A percentile compares a stretch with the other conserved stretches of the same genome.
These are phyloP conservation scores for Rousettus leschenaultii DNA, from an alignment of 2,113 vertebrate genomes.

Conservation along the genomic window DNA sequence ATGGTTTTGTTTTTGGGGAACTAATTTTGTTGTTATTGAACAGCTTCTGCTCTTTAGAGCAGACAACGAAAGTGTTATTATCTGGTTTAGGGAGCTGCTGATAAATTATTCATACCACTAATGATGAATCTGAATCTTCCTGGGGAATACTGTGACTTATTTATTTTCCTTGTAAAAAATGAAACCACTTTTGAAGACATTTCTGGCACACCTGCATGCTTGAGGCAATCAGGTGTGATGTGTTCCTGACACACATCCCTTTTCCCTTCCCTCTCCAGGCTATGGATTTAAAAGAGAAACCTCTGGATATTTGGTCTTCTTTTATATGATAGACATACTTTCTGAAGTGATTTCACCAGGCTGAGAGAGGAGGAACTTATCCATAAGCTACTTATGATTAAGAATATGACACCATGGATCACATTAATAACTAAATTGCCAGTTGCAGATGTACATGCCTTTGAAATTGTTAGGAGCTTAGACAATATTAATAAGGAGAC, in stretches of 20 bases:
- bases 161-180: slow-evolving; percentile 57
- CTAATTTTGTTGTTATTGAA: slow-evolving; percentile 54
- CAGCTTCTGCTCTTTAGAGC: slow-evolving; percentile 36
- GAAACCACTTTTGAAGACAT: slow-evolving; percentile 63
- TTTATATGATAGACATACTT: slow-evolving; percentile 27
- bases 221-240: slow-evolving; percentile 81
- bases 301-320: slow-evolving; percentile 72
- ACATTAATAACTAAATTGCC: slow-evolving; percentile 34
- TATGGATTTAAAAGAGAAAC: slow-evolving; percentile 66
- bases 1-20: slow-evolving; percentile 37
- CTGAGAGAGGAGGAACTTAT: not conserved
- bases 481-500: not conserved
- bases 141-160: slow-evolving; percentile 63
- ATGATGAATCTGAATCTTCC: slow-evolving; percentile 76
- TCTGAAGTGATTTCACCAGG: slow-evolving; percentile 32
- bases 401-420: slow-evolving; percentile 9
- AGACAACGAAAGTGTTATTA: slow-evolving; percentile 75
- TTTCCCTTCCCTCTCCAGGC: slow-evolving; percentile 47
- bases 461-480: slow-evolving; percentile 3
- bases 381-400: slow-evolving; percentile 21
- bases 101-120: slow-evolving; percentile 81
- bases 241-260: slow-evolving; percentile 54
- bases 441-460: not conserved
- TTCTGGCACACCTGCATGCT: slow-evolving; percentile 81
- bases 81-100: slow-evolving; percentile 62